Conservation (phyloP, 1,140 invertebrate genomes). For the Eriocheir sinensis region DNA sequence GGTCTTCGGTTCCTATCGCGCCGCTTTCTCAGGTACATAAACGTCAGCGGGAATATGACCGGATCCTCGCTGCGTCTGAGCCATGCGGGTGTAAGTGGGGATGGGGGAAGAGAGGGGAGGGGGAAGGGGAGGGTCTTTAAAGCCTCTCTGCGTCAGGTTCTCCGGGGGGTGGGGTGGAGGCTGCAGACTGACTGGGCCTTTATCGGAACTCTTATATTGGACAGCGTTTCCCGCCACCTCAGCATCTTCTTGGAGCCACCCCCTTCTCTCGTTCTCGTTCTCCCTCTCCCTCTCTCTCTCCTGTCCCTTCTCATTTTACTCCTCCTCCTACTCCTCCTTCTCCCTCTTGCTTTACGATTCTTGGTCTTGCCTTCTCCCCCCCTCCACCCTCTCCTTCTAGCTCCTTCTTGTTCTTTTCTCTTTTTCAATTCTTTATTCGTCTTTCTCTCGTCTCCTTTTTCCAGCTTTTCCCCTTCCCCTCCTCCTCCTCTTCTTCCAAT, state of each 20-base stretch:
- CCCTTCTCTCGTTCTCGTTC: not conserved
- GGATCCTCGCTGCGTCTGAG: not conserved
- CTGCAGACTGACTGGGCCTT: not conserved
- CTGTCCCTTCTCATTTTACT: not conserved
- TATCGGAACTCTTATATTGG: conserved; percentile 16
- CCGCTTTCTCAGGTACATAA: not conserved
- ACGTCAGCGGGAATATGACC: not conserved
- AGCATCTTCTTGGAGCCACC: not conserved
- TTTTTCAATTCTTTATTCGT: not conserved
- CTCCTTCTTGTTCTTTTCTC: not conserved
- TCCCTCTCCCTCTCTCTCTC: not conserved
- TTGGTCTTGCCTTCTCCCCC: not conserved
- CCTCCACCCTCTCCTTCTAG: not conserved
- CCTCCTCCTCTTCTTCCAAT: not conserved
- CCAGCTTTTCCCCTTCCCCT: not conserved
- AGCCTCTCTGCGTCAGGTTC: not conserved
- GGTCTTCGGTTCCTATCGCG: not conserved
- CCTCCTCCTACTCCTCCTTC: not conserved
- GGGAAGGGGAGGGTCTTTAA: not conserved
- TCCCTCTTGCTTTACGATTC: not conserved
- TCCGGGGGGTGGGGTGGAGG: not conserved
- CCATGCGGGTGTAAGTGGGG: not conserved
- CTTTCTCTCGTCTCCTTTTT: not conserved
- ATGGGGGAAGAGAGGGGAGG: too few species aligned
- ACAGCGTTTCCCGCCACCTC: not conserved